A percentile compares a stretch with the other conserved stretches of the same genome.
phyloP scores from a whole-genome alignment of 30 jellyfish, hydroid and myxozoan species.

The Aurelia sp. region DNA sequence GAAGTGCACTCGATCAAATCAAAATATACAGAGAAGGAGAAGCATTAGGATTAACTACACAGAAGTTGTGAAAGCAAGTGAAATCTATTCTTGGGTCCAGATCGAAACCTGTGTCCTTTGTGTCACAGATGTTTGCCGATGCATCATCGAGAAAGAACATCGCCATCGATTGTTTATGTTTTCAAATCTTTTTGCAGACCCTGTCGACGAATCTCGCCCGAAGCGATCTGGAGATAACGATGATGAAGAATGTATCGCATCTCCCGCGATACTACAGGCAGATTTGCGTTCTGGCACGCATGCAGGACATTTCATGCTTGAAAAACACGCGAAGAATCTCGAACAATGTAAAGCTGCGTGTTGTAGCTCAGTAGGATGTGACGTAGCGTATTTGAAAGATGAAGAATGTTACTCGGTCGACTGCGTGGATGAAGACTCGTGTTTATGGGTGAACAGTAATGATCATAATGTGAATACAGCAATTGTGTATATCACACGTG shows the following conservation, averaged over 20 bases:
- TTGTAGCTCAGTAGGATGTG: constrained; percentile 62
- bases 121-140: no score
- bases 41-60: no score
- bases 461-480: constrained; percentile 12
- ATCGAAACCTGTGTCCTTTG: no score
- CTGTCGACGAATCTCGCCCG: constrained; percentile 30
- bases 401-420: constrained; percentile 72
- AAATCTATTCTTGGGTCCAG: no score
- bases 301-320: constrained; percentile 63
- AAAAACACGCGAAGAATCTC: constrained; percentile 60
- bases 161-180: no score
- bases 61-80: no score
- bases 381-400: constrained; percentile 75
- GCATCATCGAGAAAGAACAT: no score
- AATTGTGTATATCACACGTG: constrained; percentile 18
- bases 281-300: constrained; percentile 54
- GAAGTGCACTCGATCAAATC: no score
- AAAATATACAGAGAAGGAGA: no score
- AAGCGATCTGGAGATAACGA: constrained; percentile 47
- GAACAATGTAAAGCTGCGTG: constrained; percentile 73
- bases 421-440: constrained; percentile 71
- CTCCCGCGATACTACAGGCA: constrained; percentile 60
- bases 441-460: constrained; percentile 70
- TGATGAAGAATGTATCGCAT: constrained; percentile 36
- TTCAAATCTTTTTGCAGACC: not conserved